Evolutionary conservation across 2,797 vertebrate genomes (phyloP).

Genomic region (Lutra lutra): DNA sequence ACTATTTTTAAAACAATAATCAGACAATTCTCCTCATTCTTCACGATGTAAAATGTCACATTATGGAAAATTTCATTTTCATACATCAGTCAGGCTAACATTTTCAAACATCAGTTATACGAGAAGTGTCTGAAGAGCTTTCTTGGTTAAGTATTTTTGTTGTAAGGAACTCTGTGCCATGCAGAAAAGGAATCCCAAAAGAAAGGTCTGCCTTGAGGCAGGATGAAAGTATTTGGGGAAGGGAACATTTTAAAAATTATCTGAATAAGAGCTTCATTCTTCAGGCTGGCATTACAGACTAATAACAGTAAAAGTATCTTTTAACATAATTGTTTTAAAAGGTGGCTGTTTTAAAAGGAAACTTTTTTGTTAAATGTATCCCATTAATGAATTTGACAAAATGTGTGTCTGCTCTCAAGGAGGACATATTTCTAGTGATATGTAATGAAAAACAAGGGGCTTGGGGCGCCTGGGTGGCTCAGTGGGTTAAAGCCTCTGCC

Average conservation of each 20-base stretch:
- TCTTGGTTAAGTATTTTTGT: conserved; percentile 6
- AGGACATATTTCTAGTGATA: not conserved
- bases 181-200: not conserved
- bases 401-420: not conserved
- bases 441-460: not conserved
- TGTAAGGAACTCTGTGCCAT: not conserved
- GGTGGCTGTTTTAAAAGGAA: conserved; percentile 21
- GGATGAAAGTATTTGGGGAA: not conserved
- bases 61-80: conserved; percentile 43
- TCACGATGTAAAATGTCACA: conserved; percentile 28
- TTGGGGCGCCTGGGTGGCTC: no score
- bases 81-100: not conserved
- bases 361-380: not conserved
- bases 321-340: conserved; percentile 39
- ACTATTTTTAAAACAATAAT: conserved; percentile 36
- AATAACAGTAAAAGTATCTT: not conserved
- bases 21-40: conserved; percentile 14
- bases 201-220: not conserved
- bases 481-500: no score
- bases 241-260: not conserved
- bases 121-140: not conserved
- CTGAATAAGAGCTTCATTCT: conserved; percentile 20
- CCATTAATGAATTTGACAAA: not conserved
- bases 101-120: not conserved
- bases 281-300: conserved; percentile 4